Base-by-base conservation (phyloP, 1,140 invertebrate species). In the Lasaia peninsularis region DNA sequence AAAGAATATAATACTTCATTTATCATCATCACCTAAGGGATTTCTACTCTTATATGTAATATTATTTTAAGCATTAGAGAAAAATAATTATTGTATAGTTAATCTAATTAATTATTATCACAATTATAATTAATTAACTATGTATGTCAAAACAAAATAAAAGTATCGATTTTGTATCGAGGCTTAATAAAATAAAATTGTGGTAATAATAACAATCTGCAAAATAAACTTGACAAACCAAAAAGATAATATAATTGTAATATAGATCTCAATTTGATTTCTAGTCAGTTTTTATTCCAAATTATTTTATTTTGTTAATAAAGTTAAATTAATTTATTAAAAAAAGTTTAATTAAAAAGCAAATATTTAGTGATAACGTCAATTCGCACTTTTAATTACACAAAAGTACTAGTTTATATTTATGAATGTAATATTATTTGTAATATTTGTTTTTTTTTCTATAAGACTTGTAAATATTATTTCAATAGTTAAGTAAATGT, bases 361-460 rank as follows among this genome's bases (percentile, higher is more conserved):
- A 44, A 44, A 28, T 53, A 44, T 44, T 44, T 44, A 8, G 37
- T 44, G 37, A 44, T 44, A 44, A 20, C 10, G 37, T 44, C 37
- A 44, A 44, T 44, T 44, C 18, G 37, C 37, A 44, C 24, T 44
- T 44, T 20, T 14, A 44, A 11, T 54, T 49, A 52, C 28, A 24
- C 53, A 59, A 59, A 52, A 53, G 53, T 49, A 44, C 54, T 54
- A 52, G 34, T 60, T 60, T 54, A 53, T 16, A 33, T 57, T 60
- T 60, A 40, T 6, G 10, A 44, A 60, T 20, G 24, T 24, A 24
- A 20, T 44, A 56, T 21, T 31, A 52, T 52, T 51, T 52, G 16
- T 51, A 28, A n/a, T 35, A 6, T 53, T 11, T 51, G 20, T 16
- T 51, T 35, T 44, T 28, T 44, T 20, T 40, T 31, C 9, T 28